Conservation (phyloP, 2,888 invertebrate genomes). For the Allacma fusca region DNA sequence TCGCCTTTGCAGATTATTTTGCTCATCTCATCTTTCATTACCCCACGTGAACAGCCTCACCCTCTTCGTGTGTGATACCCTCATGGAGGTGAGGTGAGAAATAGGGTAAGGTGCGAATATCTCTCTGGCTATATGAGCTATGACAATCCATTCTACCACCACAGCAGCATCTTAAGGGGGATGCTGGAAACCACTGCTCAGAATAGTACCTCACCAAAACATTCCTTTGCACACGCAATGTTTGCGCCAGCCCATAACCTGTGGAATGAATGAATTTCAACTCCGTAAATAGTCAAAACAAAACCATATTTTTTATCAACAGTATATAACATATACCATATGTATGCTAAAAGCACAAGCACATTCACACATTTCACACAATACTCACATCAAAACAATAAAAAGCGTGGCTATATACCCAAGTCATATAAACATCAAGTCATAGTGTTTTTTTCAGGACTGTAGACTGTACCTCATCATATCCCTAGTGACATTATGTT, state of each 20-base stretch:
- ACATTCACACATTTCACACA: too few relatives aligned
- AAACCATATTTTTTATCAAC: not conserved
- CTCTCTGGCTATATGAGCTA: not conserved
- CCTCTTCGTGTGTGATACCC: conserved; percentile 29
- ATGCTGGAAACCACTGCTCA: conserved; percentile 5
- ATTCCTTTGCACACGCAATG: not conserved
- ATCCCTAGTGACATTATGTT: too few relatives aligned
- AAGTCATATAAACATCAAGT: too few relatives aligned
- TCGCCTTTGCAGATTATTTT: conserved; percentile 33
- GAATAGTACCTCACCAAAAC: not conserved
- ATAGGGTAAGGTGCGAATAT: conserved; percentile 25
- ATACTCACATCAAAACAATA: too few relatives aligned
- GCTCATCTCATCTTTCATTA: conserved; percentile 36
- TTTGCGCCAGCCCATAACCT: not conserved
- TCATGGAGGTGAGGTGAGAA: not conserved
- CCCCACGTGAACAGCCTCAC: conserved; percentile 36
- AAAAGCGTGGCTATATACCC: too few relatives aligned
- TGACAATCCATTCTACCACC: not conserved
- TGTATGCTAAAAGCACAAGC: too few relatives aligned
- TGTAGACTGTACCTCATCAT: too few relatives aligned
- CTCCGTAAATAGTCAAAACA: conserved; percentile 24
- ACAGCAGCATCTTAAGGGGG: conserved; percentile 41
- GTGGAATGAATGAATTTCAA: conserved; percentile 25
- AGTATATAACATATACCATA: too few relatives aligned
- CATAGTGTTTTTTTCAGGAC: too few relatives aligned